These are phyloP conservation scores for Eulacestoma nigropectus DNA, from an alignment of 2,113 vertebrate genomes.

Conservation along the genomic window DNA sequence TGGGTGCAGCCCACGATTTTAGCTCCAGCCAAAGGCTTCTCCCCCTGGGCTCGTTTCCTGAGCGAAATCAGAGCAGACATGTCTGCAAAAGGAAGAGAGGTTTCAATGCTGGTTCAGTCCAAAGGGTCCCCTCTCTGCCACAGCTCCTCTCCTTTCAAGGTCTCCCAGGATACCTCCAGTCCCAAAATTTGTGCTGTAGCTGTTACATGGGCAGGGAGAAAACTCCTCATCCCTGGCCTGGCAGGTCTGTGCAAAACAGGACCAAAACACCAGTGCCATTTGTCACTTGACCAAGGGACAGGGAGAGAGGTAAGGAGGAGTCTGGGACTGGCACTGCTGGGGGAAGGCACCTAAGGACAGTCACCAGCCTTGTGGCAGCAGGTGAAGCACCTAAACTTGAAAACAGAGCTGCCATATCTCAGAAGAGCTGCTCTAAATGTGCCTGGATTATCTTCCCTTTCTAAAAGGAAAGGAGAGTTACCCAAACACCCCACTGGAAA, in stretches of 20 bases:
- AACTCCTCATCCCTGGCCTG: not conserved
- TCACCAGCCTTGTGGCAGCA: not conserved
- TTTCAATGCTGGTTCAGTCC: not conserved
- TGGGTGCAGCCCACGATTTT: constrained; percentile 98
- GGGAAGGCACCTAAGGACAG: not conserved
- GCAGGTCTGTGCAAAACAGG: rapidly evolving
- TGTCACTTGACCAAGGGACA: not conserved
- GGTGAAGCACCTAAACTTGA: not conserved
- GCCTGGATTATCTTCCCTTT: not conserved
- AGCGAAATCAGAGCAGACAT: constrained; percentile 98
- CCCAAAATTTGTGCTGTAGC: not conserved
- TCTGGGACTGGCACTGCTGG: not conserved
- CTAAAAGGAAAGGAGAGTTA: not conserved
- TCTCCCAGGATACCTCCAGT: not conserved
- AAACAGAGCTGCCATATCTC: not conserved
- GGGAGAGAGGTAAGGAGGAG: rapidly evolving
- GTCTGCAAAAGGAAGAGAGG: constrained; percentile 77
- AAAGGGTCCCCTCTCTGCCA: not conserved
- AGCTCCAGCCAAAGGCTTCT: constrained; percentile 95
- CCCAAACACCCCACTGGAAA: not conserved
- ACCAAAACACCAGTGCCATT: not conserved
- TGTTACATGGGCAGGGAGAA: not conserved
- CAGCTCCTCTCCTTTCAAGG: not conserved
- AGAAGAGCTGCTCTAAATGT: not conserved
- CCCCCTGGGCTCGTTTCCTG: constrained; percentile 96